Evolutionary conservation across 2,888 invertebrate species (phyloP).

Genomic region (Tupiocoris notatus): DNA sequence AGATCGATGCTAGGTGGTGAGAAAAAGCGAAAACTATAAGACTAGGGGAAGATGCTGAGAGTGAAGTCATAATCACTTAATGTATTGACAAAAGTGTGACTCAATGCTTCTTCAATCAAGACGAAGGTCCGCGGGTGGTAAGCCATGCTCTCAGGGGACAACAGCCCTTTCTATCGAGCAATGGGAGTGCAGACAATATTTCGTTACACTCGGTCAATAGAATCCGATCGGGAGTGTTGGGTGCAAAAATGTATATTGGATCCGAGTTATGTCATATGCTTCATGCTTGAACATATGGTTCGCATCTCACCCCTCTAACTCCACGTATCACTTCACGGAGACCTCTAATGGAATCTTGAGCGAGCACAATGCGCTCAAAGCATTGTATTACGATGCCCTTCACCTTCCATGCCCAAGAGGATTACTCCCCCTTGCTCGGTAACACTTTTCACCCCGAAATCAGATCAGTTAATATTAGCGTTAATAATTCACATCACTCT

Average conservation of each 20-base stretch:
- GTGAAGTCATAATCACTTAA: conserved; percentile 43
- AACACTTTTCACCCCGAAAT: conserved; percentile 6
- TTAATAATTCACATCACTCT: conserved; percentile 32
- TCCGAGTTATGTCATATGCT: conserved; percentile 41
- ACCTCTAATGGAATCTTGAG: conserved; percentile 39
- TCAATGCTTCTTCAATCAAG: conserved; percentile 26
- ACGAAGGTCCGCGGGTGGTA: conserved; percentile 16
- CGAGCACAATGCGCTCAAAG: conserved; percentile 25
- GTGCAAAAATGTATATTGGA: conserved; percentile 42
- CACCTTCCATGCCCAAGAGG: conserved; percentile 24
- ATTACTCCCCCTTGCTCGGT: conserved; percentile 26
- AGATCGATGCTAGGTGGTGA: background rate
- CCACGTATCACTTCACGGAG: background rate
- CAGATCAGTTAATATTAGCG: conserved; percentile 39
- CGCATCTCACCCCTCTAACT: conserved; percentile 28
- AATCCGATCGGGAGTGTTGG: background rate
- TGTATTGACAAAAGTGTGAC: conserved; percentile 44
- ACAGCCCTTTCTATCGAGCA: background rate
- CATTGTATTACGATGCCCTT: conserved; percentile 18
- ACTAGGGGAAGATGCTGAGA: background rate
- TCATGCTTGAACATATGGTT: conserved; percentile 37
- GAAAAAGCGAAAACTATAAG: background rate
- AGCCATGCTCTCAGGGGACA: conserved; percentile 17
- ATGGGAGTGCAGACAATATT: conserved; percentile 25
- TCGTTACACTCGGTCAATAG: conserved; percentile 41